Evolutionary conservation across 2,797 vertebrate genomes (phyloP).

Genomic region (Diglossa cyanea): DNA sequence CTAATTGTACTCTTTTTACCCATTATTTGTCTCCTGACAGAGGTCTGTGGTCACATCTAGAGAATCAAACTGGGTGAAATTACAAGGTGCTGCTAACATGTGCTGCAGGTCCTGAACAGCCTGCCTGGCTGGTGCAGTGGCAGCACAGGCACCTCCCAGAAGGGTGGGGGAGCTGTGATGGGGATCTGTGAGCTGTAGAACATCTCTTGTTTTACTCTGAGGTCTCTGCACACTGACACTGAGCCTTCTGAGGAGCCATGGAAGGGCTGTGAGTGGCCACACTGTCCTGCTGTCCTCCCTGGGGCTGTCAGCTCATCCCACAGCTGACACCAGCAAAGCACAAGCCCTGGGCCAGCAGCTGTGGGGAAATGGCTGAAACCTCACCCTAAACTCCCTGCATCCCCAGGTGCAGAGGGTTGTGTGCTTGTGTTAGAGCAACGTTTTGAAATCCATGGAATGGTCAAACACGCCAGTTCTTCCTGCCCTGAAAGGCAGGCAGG

Average conservation of each 20-base stretch:
- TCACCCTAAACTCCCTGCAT: not conserved
- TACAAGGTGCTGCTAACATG: rapidly evolving
- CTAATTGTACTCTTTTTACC: not conserved
- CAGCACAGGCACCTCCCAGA: not conserved
- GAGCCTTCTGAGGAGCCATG: not conserved
- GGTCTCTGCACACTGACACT: not conserved
- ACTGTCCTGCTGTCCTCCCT: not conserved
- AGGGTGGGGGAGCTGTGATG: not conserved
- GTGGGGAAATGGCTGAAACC: not conserved
- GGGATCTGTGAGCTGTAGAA: not conserved
- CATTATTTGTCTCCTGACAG: not conserved
- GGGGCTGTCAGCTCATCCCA: not conserved
- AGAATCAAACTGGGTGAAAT: not conserved
- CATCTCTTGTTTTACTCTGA: not conserved
- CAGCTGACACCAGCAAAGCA: not conserved
- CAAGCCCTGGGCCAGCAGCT: not conserved
- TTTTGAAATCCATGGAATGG: rapidly evolving
- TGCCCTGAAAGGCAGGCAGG: not conserved
- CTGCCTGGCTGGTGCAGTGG: not conserved
- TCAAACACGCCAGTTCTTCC: not conserved
- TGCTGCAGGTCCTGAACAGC: not conserved
- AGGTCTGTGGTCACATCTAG: not conserved
- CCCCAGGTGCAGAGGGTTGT: not conserved
- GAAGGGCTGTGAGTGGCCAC: not conserved
- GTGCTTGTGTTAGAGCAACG: rapidly evolving